Conservation (phyloP, 2,797 vertebrate species). For the Girardinus metallicus region DNA sequence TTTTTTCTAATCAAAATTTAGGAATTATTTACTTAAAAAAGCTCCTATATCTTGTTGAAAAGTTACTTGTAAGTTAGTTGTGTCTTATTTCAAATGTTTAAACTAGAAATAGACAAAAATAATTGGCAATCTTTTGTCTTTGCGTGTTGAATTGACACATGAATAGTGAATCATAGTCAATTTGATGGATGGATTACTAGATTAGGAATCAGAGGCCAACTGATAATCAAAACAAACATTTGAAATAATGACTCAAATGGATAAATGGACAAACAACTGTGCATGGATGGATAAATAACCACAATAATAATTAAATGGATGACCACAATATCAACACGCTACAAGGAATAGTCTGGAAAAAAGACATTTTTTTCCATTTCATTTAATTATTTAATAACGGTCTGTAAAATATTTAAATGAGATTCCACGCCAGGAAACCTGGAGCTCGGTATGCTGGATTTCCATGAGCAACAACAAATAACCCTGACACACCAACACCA, state of each 20-base stretch:
- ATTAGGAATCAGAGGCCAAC: not conserved
- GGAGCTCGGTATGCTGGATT: slow-evolving; percentile 47
- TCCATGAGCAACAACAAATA: slow-evolving; percentile 19
- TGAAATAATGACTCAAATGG: not conserved
- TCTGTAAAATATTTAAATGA: not conserved
- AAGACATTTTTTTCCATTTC: not conserved
- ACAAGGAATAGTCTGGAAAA: not conserved
- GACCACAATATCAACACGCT: not conserved
- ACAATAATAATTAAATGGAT: not conserved
- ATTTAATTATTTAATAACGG: not conserved
- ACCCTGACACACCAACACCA: slow-evolving; percentile 18
- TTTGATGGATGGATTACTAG: not conserved
- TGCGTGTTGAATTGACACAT: too few relatives aligned
- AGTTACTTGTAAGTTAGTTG: too few relatives aligned
- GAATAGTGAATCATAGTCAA: not conserved
- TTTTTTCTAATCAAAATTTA: too few relatives aligned
- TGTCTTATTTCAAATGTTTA: too few relatives aligned
- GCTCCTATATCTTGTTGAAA: too few relatives aligned
- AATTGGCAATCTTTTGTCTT: too few relatives aligned
- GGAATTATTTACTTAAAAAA: too few relatives aligned
- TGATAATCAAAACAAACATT: not conserved
- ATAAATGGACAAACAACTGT: not conserved
- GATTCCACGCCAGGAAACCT: not conserved
- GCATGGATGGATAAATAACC: not conserved
- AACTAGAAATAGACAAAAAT: too few relatives aligned